Evolutionary conservation across 2,113 vertebrate species (phyloP).

Genomic region (Machaerirhynchus nigripectus): DNA sequence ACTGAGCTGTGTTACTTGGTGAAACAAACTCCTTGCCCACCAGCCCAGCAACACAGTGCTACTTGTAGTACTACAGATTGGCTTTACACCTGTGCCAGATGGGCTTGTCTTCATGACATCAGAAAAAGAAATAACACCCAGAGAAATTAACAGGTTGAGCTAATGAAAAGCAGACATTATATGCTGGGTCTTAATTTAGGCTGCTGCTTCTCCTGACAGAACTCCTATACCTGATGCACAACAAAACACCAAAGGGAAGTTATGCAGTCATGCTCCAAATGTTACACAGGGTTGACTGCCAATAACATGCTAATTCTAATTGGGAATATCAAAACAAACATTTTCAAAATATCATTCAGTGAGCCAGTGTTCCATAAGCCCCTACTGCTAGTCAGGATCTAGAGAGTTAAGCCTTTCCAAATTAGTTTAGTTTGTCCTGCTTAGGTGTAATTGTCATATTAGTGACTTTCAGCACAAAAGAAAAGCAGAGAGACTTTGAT

Average conservation of each 20-base stretch:
- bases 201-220: background rate
- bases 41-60: background rate
- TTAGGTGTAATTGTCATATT: background rate
- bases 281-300: background rate
- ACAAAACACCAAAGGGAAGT: background rate
- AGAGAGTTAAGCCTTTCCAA: background rate
- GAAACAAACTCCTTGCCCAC: background rate
- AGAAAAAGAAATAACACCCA: background rate
- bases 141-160: background rate
- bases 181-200: background rate
- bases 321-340: conserved; percentile 22
- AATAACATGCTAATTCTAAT: conserved; percentile 18
- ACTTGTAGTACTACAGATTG: background rate
- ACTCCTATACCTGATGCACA: background rate
- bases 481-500: background rate
- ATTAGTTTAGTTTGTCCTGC: background rate
- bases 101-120: background rate
- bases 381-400: background rate
- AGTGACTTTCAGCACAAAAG: background rate
- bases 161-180: background rate
- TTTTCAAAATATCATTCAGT: background rate
- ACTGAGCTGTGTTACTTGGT: background rate
- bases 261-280: background rate
- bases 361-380: background rate
- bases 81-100: background rate